phyloP scores from a whole-genome alignment of 1,140 invertebrate genomes.

The Sarcophaga bullata region DNA sequence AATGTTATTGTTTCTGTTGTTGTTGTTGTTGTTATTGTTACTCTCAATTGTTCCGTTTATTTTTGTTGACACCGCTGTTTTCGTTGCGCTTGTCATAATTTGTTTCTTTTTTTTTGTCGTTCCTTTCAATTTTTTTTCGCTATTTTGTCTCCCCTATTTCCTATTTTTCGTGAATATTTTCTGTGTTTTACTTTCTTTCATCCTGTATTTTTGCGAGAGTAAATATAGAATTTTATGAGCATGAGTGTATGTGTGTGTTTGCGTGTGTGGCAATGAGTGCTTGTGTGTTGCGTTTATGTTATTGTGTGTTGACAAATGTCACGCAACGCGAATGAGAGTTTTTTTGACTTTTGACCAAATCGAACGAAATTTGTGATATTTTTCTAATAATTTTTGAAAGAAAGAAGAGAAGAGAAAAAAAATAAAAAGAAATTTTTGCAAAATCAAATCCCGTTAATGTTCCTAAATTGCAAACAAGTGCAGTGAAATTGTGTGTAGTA shows the following conservation, averaged over 20 bases:
- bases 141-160: not conserved
- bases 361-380: conserved; percentile 42
- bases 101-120: conserved; percentile 21
- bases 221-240: not conserved
- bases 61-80: conserved; percentile 32
- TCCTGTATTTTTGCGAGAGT: not conserved
- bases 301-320: conserved; percentile 36
- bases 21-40: not conserved
- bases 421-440: conserved; percentile 25
- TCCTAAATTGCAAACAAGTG: conserved; percentile 5
- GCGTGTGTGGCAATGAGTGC: not conserved
- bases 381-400: conserved; percentile 24
- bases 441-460: conserved; percentile 13
- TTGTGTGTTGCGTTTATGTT: not conserved
- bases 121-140: not conserved
- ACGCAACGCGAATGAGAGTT: conserved; percentile 39
- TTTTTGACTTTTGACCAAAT: conserved; percentile 42
- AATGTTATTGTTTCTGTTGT: not conserved
- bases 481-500: conserved; percentile 23
- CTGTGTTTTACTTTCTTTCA: conserved; percentile 14
- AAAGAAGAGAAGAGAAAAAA: not conserved
- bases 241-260: conserved; percentile 7
- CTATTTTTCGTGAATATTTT: not conserved
- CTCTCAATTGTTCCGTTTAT: conserved; percentile 2
- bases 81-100: conserved; percentile 35